phyloP scores from a whole-genome alignment of 2,888 invertebrate genomes.

The Holacanthella duospinosa region DNA sequence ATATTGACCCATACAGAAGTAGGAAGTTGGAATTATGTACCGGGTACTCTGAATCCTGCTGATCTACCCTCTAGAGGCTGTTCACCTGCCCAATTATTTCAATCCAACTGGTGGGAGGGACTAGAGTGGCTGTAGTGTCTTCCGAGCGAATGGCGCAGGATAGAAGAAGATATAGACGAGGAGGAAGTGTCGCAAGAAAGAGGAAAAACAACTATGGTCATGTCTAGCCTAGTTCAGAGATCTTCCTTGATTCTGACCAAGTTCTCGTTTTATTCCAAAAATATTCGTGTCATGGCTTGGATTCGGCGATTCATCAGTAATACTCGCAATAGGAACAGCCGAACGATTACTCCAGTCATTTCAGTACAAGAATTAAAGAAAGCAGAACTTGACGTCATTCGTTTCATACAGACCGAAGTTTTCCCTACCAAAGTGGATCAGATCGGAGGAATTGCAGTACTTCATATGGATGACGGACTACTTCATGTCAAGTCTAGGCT shows the following conservation, averaged over 20 bases:
- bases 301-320: background rate
- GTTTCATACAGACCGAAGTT: background rate
- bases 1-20: background rate
- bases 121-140: background rate
- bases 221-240: background rate
- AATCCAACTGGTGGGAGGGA: background rate
- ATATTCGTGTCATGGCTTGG: background rate
- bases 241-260: no score
- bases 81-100: background rate
- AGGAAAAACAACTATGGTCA: background rate
- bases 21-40: background rate
- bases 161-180: background rate
- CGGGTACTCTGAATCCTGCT: background rate
- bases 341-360: background rate
- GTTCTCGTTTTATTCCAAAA: background rate
- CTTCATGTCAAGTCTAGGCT: background rate
- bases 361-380: background rate
- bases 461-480: background rate
- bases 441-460: background rate
- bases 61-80: background rate
- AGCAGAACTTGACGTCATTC: background rate
- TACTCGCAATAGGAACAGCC: background rate
- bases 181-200: background rate
- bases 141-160: background rate
- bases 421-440: background rate